These are phyloP conservation scores for Eubucco bourcierii DNA, from an alignment of 2,113 vertebrate genomes.

Conservation along the genomic window DNA sequence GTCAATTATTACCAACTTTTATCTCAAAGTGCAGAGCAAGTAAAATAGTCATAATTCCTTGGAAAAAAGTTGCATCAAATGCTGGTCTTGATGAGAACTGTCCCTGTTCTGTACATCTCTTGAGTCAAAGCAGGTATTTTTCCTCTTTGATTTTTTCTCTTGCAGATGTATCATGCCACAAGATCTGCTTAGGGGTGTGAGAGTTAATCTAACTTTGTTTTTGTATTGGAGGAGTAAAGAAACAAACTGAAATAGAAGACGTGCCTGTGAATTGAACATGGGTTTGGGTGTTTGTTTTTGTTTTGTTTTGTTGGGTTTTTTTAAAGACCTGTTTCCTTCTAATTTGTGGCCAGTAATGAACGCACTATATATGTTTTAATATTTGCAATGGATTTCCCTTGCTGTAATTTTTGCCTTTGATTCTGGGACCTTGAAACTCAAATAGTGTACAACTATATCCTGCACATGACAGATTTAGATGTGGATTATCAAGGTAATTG, in stretches of 20 bases:
- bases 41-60: not conserved
- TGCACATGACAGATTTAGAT: not conserved
- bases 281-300: not conserved
- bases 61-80: not conserved
- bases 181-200: not conserved
- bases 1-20: not conserved
- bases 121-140: not conserved
- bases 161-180: not conserved
- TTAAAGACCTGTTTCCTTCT: not conserved
- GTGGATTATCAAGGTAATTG: not conserved
- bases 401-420: not conserved
- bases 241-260: not conserved
- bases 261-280: not conserved
- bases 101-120: not conserved
- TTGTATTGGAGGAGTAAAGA: not conserved
- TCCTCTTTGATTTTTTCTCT: not conserved
- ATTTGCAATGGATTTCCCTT: not conserved
- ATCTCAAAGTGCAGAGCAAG: not conserved
- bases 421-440: not conserved
- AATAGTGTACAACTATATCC: not conserved
- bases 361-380: not conserved
- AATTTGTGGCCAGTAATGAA: not conserved
- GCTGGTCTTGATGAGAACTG: not conserved
- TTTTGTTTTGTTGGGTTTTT: too few species aligned
- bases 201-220: not conserved